These are phyloP conservation scores for Heliconius melpomene DNA, from an alignment of 1,140 invertebrate genomes.

Conservation along the genomic window DNA sequence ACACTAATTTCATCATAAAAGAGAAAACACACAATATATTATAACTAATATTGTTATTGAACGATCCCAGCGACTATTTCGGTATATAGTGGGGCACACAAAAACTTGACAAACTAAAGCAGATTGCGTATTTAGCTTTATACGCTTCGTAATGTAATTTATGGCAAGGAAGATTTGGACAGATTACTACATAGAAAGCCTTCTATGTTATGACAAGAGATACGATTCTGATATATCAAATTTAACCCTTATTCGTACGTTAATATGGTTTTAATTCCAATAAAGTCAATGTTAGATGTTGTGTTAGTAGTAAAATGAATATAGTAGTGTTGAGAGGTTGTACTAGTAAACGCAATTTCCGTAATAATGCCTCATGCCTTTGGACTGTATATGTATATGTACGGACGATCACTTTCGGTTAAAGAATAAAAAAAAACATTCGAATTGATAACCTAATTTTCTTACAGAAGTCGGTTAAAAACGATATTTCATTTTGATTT, in stretches of 20 bases:
- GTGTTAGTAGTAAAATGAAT: slow-evolving; percentile 38
- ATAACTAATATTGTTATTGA: slow-evolving; percentile 1
- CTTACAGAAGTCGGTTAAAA: no score
- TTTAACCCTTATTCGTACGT: not conserved
- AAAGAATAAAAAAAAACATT: no score
- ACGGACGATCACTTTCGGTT: slow-evolving; percentile 16
- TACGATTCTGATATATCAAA: not conserved
- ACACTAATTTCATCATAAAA: not conserved
- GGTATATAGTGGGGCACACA: not conserved
- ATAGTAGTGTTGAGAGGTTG: slow-evolving; percentile 29
- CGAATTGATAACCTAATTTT: no score
- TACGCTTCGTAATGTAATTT: slow-evolving; percentile 24
- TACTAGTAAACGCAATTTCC: slow-evolving; percentile 41
- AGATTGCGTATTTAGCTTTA: slow-evolving; percentile 30
- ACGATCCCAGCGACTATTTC: not conserved
- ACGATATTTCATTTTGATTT: not conserved
- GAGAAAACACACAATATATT: not conserved
- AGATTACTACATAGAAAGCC: slow-evolving; percentile 40
- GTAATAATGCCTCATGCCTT: slow-evolving; percentile 41
- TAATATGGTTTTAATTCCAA: not conserved
- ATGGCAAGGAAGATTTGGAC: slow-evolving; percentile 31
- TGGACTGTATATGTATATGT: slow-evolving; percentile 16
- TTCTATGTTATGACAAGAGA: slow-evolving; percentile 36
- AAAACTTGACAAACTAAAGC: slow-evolving; percentile 18
- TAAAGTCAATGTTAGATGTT: not conserved